Evolutionary conservation across 1,140 invertebrate genomes (phyloP), one percentile per base, ranked within the genome.

Genomic region (Drosophila guanche): DNA sequence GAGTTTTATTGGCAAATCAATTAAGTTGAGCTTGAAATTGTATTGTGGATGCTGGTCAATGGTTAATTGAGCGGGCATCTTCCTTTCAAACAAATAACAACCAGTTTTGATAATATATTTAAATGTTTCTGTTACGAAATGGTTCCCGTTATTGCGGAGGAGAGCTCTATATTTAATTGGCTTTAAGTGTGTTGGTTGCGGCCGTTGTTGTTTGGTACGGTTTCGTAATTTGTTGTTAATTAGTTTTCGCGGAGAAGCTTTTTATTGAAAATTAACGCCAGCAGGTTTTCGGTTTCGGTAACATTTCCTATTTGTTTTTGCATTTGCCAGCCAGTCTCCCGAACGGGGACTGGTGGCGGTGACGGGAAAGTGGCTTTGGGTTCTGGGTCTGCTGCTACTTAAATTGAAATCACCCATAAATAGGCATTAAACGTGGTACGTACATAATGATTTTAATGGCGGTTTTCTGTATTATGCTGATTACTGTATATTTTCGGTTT

Each of bases 201-300:
- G 58, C 56, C 54, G 55, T 71, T 66, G 60, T 65, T 23, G 40
- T 48, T 47, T 55, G 59, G 37, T 72, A 63, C 67, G 62, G 69
- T 72, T 72, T 74, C 57, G 66, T 73, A 85, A 84, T 80, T 85
- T 85, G 80, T 85, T 85, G 71, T 85, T 85, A 84, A 84, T 84
- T 84, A 79, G 76, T 80, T 84, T 84, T 69, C 58, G 69, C 59
- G 60, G 54, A 52, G 59, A 41, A 70, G 48, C 60, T 72, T 84
- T 79, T 83, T 84, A 84, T 83, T 84, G 75, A 67, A 84, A 83
- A 83, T 83, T 78, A 84, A 83, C 67, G 76, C 76, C 76, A 76
- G 54, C 65, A 63, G 59, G 65, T 84, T 84, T 68, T 48, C 22
- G 29, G 62, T 68, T 55, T 55, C n/a, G 16, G 23, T 56, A 22